Evolutionary conservation across 2,113 vertebrate genomes (phyloP), one percentile per base, ranked within the genome.

Genomic region (Phylloscopus trochiloides): DNA sequence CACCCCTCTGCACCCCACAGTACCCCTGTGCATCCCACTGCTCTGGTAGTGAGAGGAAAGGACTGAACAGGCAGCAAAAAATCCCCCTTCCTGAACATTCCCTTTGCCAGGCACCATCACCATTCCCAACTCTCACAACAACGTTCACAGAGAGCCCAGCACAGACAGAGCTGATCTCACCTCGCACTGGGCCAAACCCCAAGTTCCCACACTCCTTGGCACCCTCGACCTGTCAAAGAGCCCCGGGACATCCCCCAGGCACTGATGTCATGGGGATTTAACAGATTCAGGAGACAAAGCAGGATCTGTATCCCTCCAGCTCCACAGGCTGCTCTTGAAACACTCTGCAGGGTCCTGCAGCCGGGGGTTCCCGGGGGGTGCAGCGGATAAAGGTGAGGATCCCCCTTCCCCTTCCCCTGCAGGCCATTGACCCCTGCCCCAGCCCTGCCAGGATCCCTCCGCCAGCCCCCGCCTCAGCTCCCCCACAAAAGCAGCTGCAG

Each of bases 281-380:
- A 61, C 1, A 3, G 55, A 61, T 6, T 0, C 6, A 51, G 25
- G 28, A 25, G 16, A 85, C 34, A 82, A 82, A 16, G 38, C 48
- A 47, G 57, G 25, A 85, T 40, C 28, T 42, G 28, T 43, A 14
- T 11, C 7, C 14, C 6, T 22, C 9, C n/a, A 21, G 74, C 50
- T 77, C 55, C 15, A 2, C 4, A 1, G 19, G 54, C 48, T 62
- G 52, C 38, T 65, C 47, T 38, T 32, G 8, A 34, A 86, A 63
- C 18, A 24, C 26, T 25, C 31, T 13, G 1, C 29, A 17, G 45
- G 10, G 4, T 22, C 32, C 48, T 36, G 31, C 0, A 0, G 29
- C 6, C 0, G 0, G 65, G 31, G 25, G 3, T 4, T 59, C 22
- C 17, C 0, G 0, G 32, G 42, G 42, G 14, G 4, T 29, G 45